Base-by-base conservation (phyloP, 2,888 invertebrate species). In the Homarus gammarus region DNA sequence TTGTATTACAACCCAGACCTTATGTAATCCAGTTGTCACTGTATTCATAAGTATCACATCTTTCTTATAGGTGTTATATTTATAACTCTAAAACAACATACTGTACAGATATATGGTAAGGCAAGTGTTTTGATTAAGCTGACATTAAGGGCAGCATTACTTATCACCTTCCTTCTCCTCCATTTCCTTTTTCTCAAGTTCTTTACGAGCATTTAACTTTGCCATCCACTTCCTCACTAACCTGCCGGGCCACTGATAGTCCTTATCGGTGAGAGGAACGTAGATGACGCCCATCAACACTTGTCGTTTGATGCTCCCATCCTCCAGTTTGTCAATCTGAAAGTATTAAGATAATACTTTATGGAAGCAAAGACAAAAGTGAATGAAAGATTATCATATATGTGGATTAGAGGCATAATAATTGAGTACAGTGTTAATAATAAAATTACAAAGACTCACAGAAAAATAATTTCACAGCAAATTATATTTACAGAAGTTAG, bases 201-300 rank as follows among this genome's bases (percentile, higher is more conserved):
- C 77, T 68, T 77, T 88, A 12, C 83, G 82, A 8, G 22, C 68
- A 38, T 68, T 83, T 49, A 83, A 36, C 33, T 77, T 77, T 44
- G 83, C 77, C 77, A 33, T 77, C 83, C 88, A 88, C 51, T 36
- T 84, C 31, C 90, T 36, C 33, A 90, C 84, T 89, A 85, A 91
- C 91, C 91, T 91, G 56, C 90, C 90, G 36, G 92, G 92, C 95
- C 95, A 96, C 93, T 97, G 97, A 89, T 95, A 95, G 33, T 96
- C 95, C 93, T 96, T 96, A 94, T 98, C 98, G 0, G 99, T 99
- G 75, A 99, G 95, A 0, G 99, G 99, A 56, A 99, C 99, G 94
- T 98, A 99, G 92, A 98, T 97, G 18, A 99, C 99, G 70, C 98
- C 97, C 97, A 99, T 98, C 15, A 99, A 95, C 70, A 96, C 95